Base-by-base conservation (phyloP, 2,888 invertebrate species). In the Pollenia labialis region DNA sequence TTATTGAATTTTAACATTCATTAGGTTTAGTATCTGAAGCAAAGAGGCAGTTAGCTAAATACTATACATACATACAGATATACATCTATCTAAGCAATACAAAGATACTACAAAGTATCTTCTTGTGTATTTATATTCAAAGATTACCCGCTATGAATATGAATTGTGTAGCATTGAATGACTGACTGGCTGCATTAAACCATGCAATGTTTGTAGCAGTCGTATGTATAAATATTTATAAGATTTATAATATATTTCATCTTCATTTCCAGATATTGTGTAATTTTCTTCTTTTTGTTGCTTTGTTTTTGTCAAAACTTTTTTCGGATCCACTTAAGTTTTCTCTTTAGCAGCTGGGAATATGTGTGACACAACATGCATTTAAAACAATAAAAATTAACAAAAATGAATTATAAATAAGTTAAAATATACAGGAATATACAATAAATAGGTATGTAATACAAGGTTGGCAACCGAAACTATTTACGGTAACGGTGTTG, bases 231-330 rank as follows among this genome's bases (percentile, higher is more conserved):
- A 50, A 62, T 80, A 69, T 79, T 56, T 60, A 44, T 60, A 60
- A 69, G n/a, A 60, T 50, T 46, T 32, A 23, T 23, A 72, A 66
- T 8, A 54, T 62, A 81, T 71, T 54, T 85, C 81, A 81, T 85
- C 77, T 72, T 77, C 52, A 85, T 66, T 76, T 81, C 68, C 76
- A 85, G 72, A 72, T 81, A 66, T 81, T 72, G 72, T 74, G 72
- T 77, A 85, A 85, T 64, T 64, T 48, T 60, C 16, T 62, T 58
- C 32, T 18, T 66, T 48, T 80, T 40, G 46, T 72, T 60, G 32
- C 32, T 54, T 4, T 4, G 40, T 68, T 56, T 48, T 68, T 40
- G 40, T 16, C 14, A 69, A 68, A 79, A 9, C 16, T 40, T 11
- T 71, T 58, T 58, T 69, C 58, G 12, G 18, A 40, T 68, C 56